Base-by-base conservation (phyloP, 2,888 invertebrate species). In the Hydraecia micacea region DNA sequence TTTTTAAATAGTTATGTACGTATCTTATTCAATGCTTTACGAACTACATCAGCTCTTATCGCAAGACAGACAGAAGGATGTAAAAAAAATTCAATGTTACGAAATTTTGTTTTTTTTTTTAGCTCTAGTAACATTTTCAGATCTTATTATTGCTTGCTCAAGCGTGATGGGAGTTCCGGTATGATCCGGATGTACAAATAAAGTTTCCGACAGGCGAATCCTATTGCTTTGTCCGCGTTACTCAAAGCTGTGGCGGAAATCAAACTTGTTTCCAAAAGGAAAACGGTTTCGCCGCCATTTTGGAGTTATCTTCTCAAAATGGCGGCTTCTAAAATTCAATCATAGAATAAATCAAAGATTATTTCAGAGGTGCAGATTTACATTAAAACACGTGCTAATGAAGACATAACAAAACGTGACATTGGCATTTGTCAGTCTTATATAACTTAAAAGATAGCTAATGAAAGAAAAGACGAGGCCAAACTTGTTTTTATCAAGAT, bases 1-100 rank as follows among this genome's bases (percentile, higher is more conserved):
- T 9, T 63, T 49, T 18, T n/a, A 21, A 28, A 68, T n/a, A 28
- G 7, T 46, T 13, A 3, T 46, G 0, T 49, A 58, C 21, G 9
- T 58, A 15, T 49, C 46, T 66, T 42, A 32, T 46, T 6, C 21
- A 46, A n/a, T 63, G n/a, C 5, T 13, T 49, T 39, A 55, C 49
- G 25, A 42, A 55, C 9, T 32, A 32, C 77, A 84, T 77, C 73
- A 78, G 36, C 63, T 76, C 32, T 73, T 87, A 84, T 84, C 87
- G 7, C 62, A 52, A 84, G 15, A 36, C 72, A 67, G 76, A 76
- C 49, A 39, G 39, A 71, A 80, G 39, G 32, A 49, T 66, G 28
- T 25, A 75, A 73, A 85, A 69, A 60, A 71, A 73, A 65, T 21
- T 58, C 72, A 77, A 81, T 81, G 81, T 77, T 75, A 68, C 39